Conservation (phyloP, 2,797 vertebrate species). For the Cuculus canorus region DNA sequence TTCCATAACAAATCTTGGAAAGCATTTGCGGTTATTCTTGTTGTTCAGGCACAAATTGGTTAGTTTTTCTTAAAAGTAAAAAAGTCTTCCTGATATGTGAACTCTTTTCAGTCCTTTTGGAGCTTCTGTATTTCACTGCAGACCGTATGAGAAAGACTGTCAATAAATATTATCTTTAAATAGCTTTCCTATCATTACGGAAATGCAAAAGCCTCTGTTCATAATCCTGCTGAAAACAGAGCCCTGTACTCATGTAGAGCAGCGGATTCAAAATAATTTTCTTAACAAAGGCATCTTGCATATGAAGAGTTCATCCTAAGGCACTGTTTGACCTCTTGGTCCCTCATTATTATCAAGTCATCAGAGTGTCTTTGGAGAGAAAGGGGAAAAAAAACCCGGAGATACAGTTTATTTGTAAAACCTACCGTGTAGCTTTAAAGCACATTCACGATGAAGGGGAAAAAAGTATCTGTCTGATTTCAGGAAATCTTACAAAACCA, state of each 20-base stretch:
- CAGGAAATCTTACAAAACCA: constrained; percentile 39
- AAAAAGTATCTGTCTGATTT: constrained; percentile 20
- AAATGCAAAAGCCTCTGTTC: constrained; percentile 52
- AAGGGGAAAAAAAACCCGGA: background rate
- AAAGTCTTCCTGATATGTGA: background rate
- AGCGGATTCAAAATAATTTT: constrained; percentile 71
- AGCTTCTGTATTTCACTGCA: background rate
- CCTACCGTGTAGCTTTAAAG: constrained; percentile 38
- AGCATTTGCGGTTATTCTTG: constrained; percentile 3
- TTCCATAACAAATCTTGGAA: constrained; percentile 19
- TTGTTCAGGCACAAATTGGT: background rate
- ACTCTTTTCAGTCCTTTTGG: background rate
- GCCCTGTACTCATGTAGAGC: constrained; percentile 66
- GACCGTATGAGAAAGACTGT: constrained; percentile 2
- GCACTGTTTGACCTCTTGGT: constrained; percentile 70
- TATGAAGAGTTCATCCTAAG: constrained; percentile 71
- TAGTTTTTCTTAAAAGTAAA: constrained; percentile 39
- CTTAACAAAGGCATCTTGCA: constrained; percentile 69
- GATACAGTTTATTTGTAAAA: constrained; percentile 67
- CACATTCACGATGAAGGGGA: background rate
- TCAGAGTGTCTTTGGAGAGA: constrained; percentile 60
- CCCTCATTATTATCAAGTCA: constrained; percentile 71
- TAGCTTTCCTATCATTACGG: constrained; percentile 39
- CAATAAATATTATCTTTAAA: constrained; percentile 64
- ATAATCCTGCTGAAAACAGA: constrained; percentile 56